A percentile compares a stretch with the other conserved stretches of the same genome.
phyloP scores from a whole-genome alignment of 2,888 invertebrate species.

The Nebria brevicollis region DNA sequence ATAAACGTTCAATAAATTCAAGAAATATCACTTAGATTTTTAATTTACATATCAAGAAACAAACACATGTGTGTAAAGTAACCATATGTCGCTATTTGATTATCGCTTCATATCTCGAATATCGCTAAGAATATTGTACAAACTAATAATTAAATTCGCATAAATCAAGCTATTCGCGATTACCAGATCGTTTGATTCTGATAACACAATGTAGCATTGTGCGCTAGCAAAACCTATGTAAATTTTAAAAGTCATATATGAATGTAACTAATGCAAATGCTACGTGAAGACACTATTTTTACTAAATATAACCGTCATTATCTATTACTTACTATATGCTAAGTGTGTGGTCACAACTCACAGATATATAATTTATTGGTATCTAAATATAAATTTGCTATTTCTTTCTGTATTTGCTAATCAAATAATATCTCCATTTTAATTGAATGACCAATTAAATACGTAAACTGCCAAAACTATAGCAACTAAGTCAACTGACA shows the following conservation, averaged over 20 bases:
- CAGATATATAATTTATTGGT: too few species aligned
- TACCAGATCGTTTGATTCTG: background rate
- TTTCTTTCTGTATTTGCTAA: too few species aligned
- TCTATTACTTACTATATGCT: background rate
- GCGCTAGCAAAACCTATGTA: background rate
- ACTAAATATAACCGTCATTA: background rate
- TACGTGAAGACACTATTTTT: background rate
- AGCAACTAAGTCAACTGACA: too few species aligned
- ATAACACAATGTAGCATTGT: background rate
- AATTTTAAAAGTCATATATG: background rate
- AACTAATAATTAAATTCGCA: background rate
- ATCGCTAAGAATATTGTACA: background rate
- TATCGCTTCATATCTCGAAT: background rate
- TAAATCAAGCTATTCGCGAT: background rate
- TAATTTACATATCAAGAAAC: background rate
- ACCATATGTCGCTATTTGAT: background rate
- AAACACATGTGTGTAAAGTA: background rate
- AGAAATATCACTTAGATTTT: background rate
- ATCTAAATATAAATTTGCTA: too few species aligned
- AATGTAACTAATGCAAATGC: background rate
- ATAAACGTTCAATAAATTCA: background rate
- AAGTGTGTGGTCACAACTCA: background rate
- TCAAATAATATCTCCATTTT: too few species aligned
- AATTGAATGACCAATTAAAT: too few species aligned
- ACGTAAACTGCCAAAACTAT: too few species aligned